Percentiles rank a stretch among this genome's conserved stretches.
Conservation (phyloP, 2,113 vertebrate species). For the Cottus gobio region DNA sequence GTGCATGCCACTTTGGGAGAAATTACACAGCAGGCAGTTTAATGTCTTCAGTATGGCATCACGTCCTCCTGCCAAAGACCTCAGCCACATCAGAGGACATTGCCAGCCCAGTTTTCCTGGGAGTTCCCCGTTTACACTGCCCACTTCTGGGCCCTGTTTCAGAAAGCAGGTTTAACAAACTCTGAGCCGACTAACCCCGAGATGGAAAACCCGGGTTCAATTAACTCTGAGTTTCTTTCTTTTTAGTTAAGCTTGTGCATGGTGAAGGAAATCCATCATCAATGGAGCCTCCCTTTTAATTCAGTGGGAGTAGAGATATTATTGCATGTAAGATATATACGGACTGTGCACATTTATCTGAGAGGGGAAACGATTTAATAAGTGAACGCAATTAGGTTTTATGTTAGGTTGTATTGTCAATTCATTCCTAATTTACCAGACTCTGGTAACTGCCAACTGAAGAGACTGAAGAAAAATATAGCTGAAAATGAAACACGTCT, state of each 20-base stretch:
- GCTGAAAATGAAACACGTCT: neutral
- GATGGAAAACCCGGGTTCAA: neutral
- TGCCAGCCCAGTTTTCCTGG: slow-evolving; percentile 7
- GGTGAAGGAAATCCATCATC: neutral
- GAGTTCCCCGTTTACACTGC: slow-evolving; percentile 36
- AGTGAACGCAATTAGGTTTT: neutral
- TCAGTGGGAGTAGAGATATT: neutral
- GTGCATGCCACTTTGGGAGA: slow-evolving; percentile 5
- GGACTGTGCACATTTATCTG: neutral
- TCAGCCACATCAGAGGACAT: slow-evolving; percentile 23
- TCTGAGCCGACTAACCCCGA: neutral
- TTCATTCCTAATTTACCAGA: neutral
- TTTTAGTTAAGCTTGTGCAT: neutral
- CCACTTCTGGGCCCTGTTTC: slow-evolving; percentile 17
- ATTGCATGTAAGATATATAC: neutral
- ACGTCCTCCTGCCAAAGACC: slow-evolving; percentile 29
- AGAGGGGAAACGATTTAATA: neutral
- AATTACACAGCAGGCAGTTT: slow-evolving; percentile 29
- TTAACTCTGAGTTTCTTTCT: neutral
- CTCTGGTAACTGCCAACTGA: neutral
- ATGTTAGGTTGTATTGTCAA: neutral
- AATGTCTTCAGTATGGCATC: slow-evolving; percentile 49
- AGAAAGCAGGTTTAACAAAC: neutral
- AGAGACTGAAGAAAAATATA: neutral
- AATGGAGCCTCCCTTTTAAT: neutral